Evolutionary conservation across 2,888 invertebrate species (phyloP), one percentile per base, ranked within the genome.

Genomic region (Lagria hirta): DNA sequence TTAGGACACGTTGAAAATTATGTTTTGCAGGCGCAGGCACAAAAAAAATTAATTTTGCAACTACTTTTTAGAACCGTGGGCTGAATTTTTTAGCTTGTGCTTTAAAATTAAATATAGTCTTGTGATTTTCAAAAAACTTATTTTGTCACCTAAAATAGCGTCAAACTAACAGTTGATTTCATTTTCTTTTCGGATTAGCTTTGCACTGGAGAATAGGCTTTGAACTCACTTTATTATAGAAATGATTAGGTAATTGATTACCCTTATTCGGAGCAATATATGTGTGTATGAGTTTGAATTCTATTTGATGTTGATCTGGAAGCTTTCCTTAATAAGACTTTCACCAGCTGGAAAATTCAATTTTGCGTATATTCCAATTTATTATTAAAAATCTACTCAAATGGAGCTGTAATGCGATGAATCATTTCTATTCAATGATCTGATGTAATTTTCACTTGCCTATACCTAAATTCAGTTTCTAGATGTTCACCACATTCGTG

Each of bases 221-320:
- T 40, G 20, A 21, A 23, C 30, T 38, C 47, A 34, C 49, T 37
- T 53, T 52, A 55, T 59, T 58, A 52, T 57, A 42, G 54, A 53
- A 62, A 55, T 57, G 58, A 64, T 58, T 58, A 54, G 53, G 57
- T 62, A 64, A 62, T 64, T 63, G 64, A 64, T 64, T 63, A 63
- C 54, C 57, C 57, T 57, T 52, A 61, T 64, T 62, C 59, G 53
- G 45, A 54, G 50, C 55, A 51, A 57, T 53, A 54, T 40, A 43
- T 44, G 59, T 57, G 56, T 54, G 53, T 51, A 52, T 48, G 58
- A 55, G 53, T 55, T 51, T 55, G 54, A 54, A 55, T 60, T 49
- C 57, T 41, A 47, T 59, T 58, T 56, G 49, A 55, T 56, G 49
- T 52, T 51, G 52, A 52, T 48, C 48, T 48, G 38, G 43, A 51